Evolutionary conservation across 2,888 invertebrate species (phyloP).

Genomic region (Stenurella melanura): DNA sequence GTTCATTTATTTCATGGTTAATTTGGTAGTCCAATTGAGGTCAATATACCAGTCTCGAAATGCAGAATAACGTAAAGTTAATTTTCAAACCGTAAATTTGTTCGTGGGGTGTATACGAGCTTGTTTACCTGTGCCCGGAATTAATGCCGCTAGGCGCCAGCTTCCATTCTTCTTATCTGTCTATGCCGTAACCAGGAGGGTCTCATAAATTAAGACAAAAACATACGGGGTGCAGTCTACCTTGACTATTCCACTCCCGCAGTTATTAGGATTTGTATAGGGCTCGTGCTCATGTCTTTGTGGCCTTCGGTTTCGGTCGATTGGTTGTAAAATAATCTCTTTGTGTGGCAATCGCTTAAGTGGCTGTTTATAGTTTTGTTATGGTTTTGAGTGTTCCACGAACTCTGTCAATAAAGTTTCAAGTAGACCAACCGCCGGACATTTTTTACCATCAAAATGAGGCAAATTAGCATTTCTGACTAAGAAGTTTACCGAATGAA

Average conservation of each 20-base stretch:
- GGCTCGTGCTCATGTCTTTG: background rate
- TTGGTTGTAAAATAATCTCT: background rate
- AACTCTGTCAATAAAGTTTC: background rate
- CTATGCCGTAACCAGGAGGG: background rate
- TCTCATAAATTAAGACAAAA: slow-evolving; percentile 2
- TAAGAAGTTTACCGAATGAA: too few species aligned
- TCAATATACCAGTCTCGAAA: too few species aligned
- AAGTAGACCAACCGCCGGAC: too few species aligned
- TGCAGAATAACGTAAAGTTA: too few species aligned
- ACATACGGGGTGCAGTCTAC: background rate
- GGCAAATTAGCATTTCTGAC: too few species aligned
- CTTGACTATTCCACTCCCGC: background rate
- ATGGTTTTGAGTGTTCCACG: background rate
- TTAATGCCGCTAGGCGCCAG: slow-evolving; percentile 4
- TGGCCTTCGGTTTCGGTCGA: background rate
- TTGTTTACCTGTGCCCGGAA: background rate
- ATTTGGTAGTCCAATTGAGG: too few species aligned
- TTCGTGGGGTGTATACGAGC: background rate
- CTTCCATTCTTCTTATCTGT: slow-evolving; percentile 3
- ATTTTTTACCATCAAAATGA: too few species aligned
- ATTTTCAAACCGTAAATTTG: background rate
- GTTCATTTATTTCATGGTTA: too few species aligned
- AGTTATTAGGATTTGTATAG: background rate
- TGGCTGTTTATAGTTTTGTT: background rate
- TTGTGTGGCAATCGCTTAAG: background rate